These are phyloP conservation scores for Lycodopsis pacificus DNA, from an alignment of 2,797 vertebrate genomes.

Conservation along the genomic window DNA sequence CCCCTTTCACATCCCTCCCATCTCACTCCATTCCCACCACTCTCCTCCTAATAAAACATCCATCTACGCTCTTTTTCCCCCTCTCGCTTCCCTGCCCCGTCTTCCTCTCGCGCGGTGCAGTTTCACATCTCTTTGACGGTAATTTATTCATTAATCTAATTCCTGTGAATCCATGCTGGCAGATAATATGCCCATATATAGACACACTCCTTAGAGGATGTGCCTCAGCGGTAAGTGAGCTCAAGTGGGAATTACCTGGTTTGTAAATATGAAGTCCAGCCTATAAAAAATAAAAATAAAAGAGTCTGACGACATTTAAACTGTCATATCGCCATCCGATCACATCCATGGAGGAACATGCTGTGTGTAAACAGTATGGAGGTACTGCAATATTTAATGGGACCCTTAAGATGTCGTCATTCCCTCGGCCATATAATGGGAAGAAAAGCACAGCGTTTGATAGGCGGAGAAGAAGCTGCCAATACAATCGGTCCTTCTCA, in stretches of 20 bases:
- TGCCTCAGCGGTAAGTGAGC: not conserved
- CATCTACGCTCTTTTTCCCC: conserved; percentile 9
- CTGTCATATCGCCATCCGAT: conserved; percentile 26
- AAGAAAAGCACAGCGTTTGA: not conserved
- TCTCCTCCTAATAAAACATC: conserved; percentile 53
- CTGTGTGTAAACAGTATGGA: not conserved
- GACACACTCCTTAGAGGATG: conserved; percentile 2
- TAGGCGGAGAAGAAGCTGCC: not conserved
- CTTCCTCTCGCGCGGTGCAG: conserved; percentile 6
- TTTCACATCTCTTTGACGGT: conserved; percentile 51
- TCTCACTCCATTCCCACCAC: conserved; percentile 59
- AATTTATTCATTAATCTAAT: conserved; percentile 66
- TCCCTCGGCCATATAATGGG: not conserved
- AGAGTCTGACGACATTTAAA: conserved; percentile 13
- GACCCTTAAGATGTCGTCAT: not conserved
- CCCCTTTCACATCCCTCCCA: conserved; percentile 43
- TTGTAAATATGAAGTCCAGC: conserved; percentile 25
- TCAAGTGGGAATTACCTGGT: conserved; percentile 43
- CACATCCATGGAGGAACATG: not conserved
- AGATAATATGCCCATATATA: conserved; percentile 35
- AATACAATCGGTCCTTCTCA: conserved; percentile 23
- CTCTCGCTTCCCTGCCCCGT: conserved; percentile 26
- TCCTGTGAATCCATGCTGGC: conserved; percentile 42
- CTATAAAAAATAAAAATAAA: conserved; percentile 11
- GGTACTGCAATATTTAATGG: conserved; percentile 15